Percentiles rank a stretch among this genome's conserved stretches.
Evolutionary conservation across 2,113 vertebrate genomes (phyloP).

Genomic region (Smithornis capensis): DNA sequence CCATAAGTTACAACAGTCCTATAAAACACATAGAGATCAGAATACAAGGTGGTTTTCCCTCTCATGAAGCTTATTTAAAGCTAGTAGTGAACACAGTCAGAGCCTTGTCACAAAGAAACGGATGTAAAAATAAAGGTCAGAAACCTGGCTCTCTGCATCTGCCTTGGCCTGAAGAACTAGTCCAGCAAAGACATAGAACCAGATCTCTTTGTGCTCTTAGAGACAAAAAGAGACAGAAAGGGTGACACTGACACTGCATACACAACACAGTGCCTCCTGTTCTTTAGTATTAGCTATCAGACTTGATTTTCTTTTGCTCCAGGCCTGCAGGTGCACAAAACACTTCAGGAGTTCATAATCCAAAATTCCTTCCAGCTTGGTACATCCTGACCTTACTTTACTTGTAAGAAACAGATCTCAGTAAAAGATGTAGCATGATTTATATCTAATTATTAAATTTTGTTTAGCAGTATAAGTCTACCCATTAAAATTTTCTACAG

Average conservation of each 20-base stretch:
- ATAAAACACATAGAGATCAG: not conserved
- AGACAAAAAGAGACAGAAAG: not conserved
- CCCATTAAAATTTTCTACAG: not conserved
- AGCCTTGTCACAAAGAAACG: not conserved
- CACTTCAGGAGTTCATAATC: not conserved
- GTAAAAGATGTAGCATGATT: not conserved
- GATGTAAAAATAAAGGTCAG: constrained; percentile 7
- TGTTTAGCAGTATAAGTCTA: not conserved
- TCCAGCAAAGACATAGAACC: not conserved
- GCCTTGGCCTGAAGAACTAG: not conserved
- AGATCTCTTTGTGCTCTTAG: not conserved
- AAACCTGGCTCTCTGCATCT: not conserved
- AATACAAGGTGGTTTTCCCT: not conserved
- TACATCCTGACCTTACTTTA: not conserved
- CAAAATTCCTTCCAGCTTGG: not conserved
- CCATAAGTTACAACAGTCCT: not conserved
- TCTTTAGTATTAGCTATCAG: not conserved
- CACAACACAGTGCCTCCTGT: not conserved
- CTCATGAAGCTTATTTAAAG: not conserved
- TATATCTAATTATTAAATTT: not conserved
- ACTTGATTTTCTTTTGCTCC: not conserved
- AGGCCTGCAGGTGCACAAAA: not conserved
- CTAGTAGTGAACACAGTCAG: not conserved
- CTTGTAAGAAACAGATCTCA: not conserved
- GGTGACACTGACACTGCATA: not conserved